These are phyloP conservation scores for Antechinus flavipes DNA, from an alignment of 2,113 vertebrate genomes.

Conservation along the genomic window DNA sequence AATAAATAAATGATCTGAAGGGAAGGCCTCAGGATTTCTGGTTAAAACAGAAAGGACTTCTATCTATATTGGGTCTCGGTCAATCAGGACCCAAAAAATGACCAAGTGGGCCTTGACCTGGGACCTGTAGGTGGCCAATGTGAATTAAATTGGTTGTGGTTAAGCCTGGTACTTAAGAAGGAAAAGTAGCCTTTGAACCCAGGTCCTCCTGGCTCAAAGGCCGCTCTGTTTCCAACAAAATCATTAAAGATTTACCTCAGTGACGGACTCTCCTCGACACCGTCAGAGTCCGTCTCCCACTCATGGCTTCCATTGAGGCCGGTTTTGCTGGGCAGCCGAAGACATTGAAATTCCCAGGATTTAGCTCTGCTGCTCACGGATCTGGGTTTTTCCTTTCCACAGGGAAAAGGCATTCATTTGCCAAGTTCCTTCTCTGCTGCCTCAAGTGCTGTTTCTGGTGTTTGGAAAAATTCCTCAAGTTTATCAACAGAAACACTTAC, in stretches of 20 bases:
- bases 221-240: neutral
- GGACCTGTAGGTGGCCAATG: too few relatives aligned
- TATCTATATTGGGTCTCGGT: too few relatives aligned
- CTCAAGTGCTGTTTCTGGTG: slow-evolving; percentile 98
- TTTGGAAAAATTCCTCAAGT: slow-evolving; percentile 95
- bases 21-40: too few relatives aligned
- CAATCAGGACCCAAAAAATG: too few relatives aligned
- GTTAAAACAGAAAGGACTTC: too few relatives aligned
- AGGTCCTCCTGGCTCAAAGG: neutral
- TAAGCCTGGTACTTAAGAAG: too few relatives aligned
- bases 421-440: slow-evolving; percentile 93
- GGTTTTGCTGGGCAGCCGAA: too few relatives aligned
- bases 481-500: slow-evolving; percentile 98
- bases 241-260: neutral
- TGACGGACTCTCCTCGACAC: neutral
- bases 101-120: too few relatives aligned
- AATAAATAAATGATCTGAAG: too few relatives aligned
- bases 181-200: neutral
- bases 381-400: slow-evolving; percentile 47
- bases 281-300: too few relatives aligned
- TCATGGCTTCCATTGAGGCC: neutral
- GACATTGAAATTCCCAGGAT: neutral
- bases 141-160: too few relatives aligned
- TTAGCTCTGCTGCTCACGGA: slow-evolving; percentile 35
- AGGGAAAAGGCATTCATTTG: slow-evolving; percentile 89